These are phyloP conservation scores for Entomobrya multifasciata DNA, from an alignment of 2,888 invertebrate genomes.

Conservation along the genomic window DNA sequence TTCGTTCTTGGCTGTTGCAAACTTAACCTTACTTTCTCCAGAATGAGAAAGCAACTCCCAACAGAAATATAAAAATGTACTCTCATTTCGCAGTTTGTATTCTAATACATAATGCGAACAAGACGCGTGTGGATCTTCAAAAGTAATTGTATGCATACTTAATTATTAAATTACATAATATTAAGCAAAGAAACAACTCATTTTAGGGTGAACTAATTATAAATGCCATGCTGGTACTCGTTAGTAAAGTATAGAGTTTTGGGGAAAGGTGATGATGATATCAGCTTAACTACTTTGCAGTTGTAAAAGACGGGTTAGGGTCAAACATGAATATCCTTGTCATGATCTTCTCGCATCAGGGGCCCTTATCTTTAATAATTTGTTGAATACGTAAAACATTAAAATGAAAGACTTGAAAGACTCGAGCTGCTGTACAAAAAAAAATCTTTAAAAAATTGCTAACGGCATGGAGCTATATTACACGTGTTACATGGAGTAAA, in stretches of 20 bases:
- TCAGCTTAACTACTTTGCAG: background rate
- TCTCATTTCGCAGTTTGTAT: background rate
- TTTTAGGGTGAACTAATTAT: slow-evolving; percentile 27
- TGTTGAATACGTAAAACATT: background rate
- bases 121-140: background rate
- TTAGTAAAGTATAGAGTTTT: background rate
- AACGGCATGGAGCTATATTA: background rate
- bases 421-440: background rate
- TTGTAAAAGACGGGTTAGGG: slow-evolving; percentile 7
- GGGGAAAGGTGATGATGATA: background rate
- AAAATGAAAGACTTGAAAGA: background rate
- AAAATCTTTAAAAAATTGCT: background rate
- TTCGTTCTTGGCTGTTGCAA: slow-evolving; percentile 13
- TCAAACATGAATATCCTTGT: background rate
- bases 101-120: too few relatives aligned
- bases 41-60: background rate
- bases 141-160: slow-evolving; percentile 17
- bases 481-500: slow-evolving; percentile 20
- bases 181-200: slow-evolving; percentile 11
- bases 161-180: background rate
- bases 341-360: slow-evolving; percentile 6
- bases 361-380: slow-evolving; percentile 17
- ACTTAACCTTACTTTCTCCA: background rate
- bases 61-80: background rate
- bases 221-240: background rate